phyloP scores from a whole-genome alignment of 2,888 invertebrate genomes.

The Hylaea fasciaria region DNA sequence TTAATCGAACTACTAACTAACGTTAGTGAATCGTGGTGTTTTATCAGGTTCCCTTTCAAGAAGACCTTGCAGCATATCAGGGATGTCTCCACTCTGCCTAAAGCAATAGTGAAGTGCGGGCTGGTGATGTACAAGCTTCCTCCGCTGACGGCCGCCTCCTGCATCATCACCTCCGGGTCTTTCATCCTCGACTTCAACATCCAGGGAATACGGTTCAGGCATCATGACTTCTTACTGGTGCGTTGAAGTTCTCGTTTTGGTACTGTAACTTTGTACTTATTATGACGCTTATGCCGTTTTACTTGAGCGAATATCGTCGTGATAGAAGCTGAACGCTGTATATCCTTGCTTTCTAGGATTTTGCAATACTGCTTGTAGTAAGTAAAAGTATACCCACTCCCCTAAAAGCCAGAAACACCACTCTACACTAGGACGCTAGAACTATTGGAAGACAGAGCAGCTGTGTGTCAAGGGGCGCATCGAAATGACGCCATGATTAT shows the following conservation, averaged over 20 bases:
- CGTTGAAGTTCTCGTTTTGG: slow-evolving; percentile 24
- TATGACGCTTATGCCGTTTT: no score
- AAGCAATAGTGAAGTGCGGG: slow-evolving; percentile 80
- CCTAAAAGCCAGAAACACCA: no score
- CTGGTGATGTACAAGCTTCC: slow-evolving; percentile 76
- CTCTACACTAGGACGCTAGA: not conserved
- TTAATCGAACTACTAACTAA: no score
- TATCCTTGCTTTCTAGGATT: no score
- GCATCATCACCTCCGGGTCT: slow-evolving; percentile 77
- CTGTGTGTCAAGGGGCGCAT: no score
- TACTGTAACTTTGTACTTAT: no score
- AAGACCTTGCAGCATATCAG: slow-evolving; percentile 72
- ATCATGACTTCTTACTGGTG: slow-evolving; percentile 74
- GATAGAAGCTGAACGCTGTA: no score
- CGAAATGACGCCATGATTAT: no score
- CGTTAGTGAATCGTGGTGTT: no score
- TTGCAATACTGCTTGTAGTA: no score
- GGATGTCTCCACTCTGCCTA: slow-evolving; percentile 72
- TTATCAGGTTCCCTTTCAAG: slow-evolving; percentile 74
- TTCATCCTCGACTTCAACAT: slow-evolving; percentile 80
- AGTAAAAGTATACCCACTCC: no score
- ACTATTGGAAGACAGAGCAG: not conserved
- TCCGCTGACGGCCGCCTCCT: slow-evolving; percentile 74
- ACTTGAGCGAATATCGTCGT: not conserved
- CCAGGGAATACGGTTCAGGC: slow-evolving; percentile 75